phyloP scores from a whole-genome alignment of 2,113 vertebrate species.

The Sinosuthora webbiana region DNA sequence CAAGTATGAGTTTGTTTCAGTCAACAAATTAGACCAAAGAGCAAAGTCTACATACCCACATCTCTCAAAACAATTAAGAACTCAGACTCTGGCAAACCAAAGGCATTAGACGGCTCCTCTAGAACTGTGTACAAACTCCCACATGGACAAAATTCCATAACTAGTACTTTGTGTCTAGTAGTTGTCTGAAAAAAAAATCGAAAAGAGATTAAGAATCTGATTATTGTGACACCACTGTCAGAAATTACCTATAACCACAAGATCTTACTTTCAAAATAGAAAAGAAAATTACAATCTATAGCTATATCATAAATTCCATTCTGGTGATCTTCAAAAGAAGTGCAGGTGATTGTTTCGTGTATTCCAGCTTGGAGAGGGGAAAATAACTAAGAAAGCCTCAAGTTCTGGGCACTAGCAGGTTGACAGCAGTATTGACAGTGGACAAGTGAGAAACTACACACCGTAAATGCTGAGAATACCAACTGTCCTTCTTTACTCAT shows the following conservation, averaged over 20 bases:
- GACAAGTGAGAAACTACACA: neutral
- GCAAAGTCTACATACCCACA: conserved; percentile 83
- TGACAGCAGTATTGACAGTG: neutral
- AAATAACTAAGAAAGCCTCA: neutral
- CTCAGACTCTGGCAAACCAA: conserved; percentile 94
- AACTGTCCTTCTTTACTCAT: neutral
- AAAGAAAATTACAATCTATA: neutral
- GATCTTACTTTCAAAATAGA: neutral
- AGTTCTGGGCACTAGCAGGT: neutral
- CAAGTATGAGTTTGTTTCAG: neutral
- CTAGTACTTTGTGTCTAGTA: conserved; percentile 93
- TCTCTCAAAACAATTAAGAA: conserved; percentile 96
- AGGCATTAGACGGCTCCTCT: conserved; percentile 95
- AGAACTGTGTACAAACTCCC: conserved; percentile 95
- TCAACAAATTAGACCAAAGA: neutral
- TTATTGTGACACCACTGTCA: neutral
- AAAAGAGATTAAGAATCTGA: neutral
- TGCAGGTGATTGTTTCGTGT: neutral
- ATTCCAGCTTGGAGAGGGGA: neutral
- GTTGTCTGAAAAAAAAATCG: conserved; percentile 76
- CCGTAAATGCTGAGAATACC: neutral
- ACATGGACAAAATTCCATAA: conserved; percentile 98
- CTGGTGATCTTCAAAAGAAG: neutral
- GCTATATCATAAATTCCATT: neutral
- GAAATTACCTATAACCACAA: neutral